Evolutionary conservation across 2,113 vertebrate genomes (phyloP), one percentile per base, ranked within the genome.

Genomic region (Cheirogaleus medius): DNA sequence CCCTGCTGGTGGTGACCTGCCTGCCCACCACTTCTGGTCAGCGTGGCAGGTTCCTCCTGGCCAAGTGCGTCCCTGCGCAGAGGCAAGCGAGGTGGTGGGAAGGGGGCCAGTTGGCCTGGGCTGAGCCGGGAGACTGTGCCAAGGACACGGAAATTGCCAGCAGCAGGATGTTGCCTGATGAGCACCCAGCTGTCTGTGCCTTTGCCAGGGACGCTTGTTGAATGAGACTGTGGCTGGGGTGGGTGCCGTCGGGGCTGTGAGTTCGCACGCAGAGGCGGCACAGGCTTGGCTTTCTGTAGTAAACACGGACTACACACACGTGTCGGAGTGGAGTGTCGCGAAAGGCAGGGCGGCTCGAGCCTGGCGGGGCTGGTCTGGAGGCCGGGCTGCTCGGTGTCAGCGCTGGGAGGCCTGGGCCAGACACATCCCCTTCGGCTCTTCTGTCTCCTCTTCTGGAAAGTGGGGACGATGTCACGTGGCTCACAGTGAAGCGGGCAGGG

Each of bases 251-350:
- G 20, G 44, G 23, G 47, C 44, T 23, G 5, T 0, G 15, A 44
- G 82, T 60, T n/a, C 32, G 3, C 27, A 1, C 1, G 29, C 2
- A 56, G 17, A 2, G 25, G 42, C n/a, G n/a, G 58, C 52, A 2
- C 6, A 4, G 81, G 42, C 17, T n/a, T 9, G 17, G 4, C 29
- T n/a, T 34, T 34, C 49, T 54, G 0, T n/a, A 5, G 34, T 9
- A 21, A 49, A 5, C 2, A 0, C 2, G 23, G 69, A 29, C 1
- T 14, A 0, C 0, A 2, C 0, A 1, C 0, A 1, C 4, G 5
- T 49, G 23, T 6, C 11, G 95, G 66, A 37, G 32, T 42, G 12
- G 47, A 42, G 32, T 0, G 0, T 3, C 9, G 3, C 1, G 78
- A 32, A 60, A 84, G 78, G 25, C 32, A 2, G 29, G 14, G 23